Percentiles rank a stretch among this genome's conserved stretches.
Conservation (phyloP, 2,888 invertebrate species). For the Meganola albula region DNA sequence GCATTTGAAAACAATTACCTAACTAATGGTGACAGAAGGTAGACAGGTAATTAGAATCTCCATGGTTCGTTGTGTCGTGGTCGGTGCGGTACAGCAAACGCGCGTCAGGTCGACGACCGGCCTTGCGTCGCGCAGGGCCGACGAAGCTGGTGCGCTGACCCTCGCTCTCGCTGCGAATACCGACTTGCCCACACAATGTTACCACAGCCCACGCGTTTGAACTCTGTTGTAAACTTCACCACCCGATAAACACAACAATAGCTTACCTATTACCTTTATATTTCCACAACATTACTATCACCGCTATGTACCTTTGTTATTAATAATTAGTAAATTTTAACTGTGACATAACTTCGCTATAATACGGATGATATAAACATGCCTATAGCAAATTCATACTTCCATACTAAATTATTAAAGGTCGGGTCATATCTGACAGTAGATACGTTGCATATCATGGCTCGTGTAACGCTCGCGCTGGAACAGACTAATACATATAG, state of each 20-base stretch:
- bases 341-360: no score
- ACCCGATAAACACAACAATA: constrained; percentile 20
- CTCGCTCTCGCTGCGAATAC: constrained; percentile 46
- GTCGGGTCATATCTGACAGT: no score
- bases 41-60: constrained; percentile 43
- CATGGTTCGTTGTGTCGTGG: constrained; percentile 41
- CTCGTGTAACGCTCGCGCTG: no score
- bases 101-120: constrained; percentile 70
- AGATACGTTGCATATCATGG: no score
- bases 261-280: constrained; percentile 9
- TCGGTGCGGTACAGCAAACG: constrained; percentile 43
- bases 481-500: no score
- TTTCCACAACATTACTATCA: neutral
- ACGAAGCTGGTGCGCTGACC: constrained; percentile 50
- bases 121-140: constrained; percentile 70
- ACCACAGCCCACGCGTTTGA: constrained; percentile 36
- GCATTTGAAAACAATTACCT: no score
- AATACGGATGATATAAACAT: constrained; percentile 16
- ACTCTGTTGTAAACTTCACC: constrained; percentile 26
- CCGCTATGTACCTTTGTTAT: no score
- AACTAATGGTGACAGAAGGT: no score
- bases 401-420: no score
- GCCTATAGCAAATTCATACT: constrained; percentile 25
- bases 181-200: constrained; percentile 30
- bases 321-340: no score